Conservation (phyloP, 2,888 invertebrate genomes). For the Tetragonisca angustula region DNA sequence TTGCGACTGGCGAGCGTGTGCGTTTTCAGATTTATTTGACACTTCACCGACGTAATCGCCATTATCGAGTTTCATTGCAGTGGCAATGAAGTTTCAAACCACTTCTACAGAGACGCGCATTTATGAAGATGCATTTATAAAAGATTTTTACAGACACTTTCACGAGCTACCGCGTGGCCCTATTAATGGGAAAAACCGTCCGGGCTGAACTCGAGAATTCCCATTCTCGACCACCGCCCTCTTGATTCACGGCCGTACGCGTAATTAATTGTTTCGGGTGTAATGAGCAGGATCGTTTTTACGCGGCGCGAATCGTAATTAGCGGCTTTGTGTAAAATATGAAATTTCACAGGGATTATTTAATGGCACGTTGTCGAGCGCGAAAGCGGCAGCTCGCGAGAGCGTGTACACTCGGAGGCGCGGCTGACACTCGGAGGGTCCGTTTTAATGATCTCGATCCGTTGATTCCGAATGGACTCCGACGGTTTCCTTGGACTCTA, state of each 20-base stretch:
- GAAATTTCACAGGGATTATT: constrained; percentile 46
- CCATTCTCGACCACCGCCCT: not conserved
- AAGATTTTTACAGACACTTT: not conserved
- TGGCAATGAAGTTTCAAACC: not conserved
- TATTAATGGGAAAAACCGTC: constrained; percentile 10
- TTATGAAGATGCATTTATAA: no score
- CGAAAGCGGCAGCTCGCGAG: no score
- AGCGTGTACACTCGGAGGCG: no score
- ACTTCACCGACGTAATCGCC: not conserved
- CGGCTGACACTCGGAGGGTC: constrained; percentile 4
- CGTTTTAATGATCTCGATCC: constrained; percentile 37
- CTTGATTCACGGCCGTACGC: not conserved
- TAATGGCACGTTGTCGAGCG: constrained; percentile 18
- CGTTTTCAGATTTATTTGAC: not conserved
- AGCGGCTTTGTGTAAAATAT: constrained; percentile 31
- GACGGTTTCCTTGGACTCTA: not conserved
- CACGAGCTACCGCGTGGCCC: constrained; percentile 4
- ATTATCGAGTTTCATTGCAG: not conserved
- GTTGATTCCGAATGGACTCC: constrained; percentile 23
- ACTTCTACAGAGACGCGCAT: not conserved
- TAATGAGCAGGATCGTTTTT: constrained; percentile 51
- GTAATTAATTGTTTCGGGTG: constrained; percentile 53
- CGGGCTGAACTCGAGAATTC: constrained; percentile 39
- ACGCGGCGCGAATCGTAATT: constrained; percentile 37
- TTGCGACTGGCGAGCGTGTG: no score